Percentiles rank a stretch among this genome's conserved stretches.
phyloP scores from a whole-genome alignment of 2,797 vertebrate species.

The Adelosebastes latens region DNA sequence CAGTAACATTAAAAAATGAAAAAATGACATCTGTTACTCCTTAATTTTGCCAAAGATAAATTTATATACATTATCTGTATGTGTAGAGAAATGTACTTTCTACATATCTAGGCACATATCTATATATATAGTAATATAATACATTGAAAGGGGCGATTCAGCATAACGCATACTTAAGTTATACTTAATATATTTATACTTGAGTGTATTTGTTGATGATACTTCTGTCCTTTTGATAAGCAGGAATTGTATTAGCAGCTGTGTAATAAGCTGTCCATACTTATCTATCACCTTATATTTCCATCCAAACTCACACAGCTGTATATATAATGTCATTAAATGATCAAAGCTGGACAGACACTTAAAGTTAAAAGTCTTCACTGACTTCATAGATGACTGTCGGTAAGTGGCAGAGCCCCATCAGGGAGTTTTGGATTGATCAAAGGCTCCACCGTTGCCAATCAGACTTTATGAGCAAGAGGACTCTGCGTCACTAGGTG shows the following conservation, averaged over 20 bases:
- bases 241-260: neutral
- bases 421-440: constrained; percentile 16
- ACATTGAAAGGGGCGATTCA: too few species aligned
- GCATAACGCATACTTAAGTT: too few species aligned
- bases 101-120: too few species aligned
- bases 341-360: constrained; percentile 17
- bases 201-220: too few species aligned
- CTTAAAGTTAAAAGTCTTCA: neutral
- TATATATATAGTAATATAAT: too few species aligned
- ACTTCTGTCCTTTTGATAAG: too few species aligned
- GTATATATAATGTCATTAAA: neutral
- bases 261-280: neutral
- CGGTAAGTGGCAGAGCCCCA: neutral
- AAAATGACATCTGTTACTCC: neutral
- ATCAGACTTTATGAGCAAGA: neutral
- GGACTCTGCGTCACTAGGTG: neutral
- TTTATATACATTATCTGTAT: neutral
- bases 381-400: constrained; percentile 11
- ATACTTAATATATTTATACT: too few species aligned
- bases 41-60: neutral
- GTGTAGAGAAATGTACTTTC: too few species aligned
- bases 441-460: constrained; percentile 7
- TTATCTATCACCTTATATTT: neutral
- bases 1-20: neutral
- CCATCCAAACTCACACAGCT: neutral